phyloP scores from a whole-genome alignment of 2,113 vertebrate species.

The Shinisaurus crocodilurus region DNA sequence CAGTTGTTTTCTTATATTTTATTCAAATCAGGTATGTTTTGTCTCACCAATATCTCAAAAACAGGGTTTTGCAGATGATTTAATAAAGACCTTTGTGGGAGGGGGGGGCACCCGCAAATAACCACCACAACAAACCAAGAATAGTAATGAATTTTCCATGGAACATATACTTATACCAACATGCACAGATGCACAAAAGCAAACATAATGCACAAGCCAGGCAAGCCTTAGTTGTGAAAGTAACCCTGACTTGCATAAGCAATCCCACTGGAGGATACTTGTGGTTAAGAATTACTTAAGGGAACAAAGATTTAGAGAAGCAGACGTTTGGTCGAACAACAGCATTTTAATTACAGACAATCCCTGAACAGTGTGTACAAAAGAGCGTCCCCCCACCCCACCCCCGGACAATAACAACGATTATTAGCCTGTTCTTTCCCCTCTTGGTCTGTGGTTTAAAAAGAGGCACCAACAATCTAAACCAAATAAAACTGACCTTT shows the following conservation, averaged over 20 bases:
- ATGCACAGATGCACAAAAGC: background rate
- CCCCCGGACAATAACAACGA: constrained; percentile 82
- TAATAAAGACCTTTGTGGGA: constrained; percentile 22
- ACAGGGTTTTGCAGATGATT: background rate
- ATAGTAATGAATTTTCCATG: background rate
- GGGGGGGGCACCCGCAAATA: background rate
- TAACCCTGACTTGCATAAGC: constrained; percentile 66
- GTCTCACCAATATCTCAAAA: background rate
- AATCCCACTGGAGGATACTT: constrained; percentile 50
- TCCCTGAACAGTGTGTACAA: constrained; percentile 81
- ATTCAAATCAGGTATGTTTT: background rate
- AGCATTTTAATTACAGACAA: constrained; percentile 88
- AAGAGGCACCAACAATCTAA: constrained; percentile 90
- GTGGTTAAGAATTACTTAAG: constrained; percentile 66
- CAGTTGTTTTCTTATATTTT: background rate
- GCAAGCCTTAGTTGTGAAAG: constrained; percentile 48
- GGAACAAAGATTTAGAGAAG: constrained; percentile 67
- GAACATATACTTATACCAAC: background rate
- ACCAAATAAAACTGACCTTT: constrained; percentile 95
- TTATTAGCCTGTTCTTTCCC: constrained; percentile 87
- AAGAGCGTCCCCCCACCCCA: constrained; percentile 70
- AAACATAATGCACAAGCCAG: constrained; percentile 50
- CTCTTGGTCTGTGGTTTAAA: constrained; percentile 79
- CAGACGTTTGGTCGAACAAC: constrained; percentile 72
- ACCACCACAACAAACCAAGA: background rate